These are phyloP conservation scores for Catostylus mosaicus DNA, from an alignment of 30 jellyfish, hydroid and myxozoan species.

Conservation along the genomic window DNA sequence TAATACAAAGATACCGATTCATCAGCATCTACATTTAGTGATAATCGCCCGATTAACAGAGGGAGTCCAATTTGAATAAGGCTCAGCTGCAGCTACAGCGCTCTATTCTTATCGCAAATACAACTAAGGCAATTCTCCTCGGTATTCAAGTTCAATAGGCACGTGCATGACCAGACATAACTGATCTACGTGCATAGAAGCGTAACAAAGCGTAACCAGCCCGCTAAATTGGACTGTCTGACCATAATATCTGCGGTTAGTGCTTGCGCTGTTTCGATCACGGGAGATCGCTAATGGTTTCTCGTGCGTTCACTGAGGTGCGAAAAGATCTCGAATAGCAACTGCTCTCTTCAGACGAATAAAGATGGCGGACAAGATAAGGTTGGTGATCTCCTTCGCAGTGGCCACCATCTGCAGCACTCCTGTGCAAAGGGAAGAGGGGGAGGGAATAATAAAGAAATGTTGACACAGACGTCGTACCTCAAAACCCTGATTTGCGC, in stretches of 20 bases:
- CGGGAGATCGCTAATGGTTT: too few species aligned
- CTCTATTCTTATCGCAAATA: not conserved
- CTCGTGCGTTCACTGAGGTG: too few species aligned
- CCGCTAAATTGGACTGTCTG: not conserved
- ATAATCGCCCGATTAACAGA: conserved; percentile 3
- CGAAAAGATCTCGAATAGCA: too few species aligned
- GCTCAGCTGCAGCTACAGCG: conserved; percentile 5
- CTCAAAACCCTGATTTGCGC: too few species aligned
- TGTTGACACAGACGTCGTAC: too few species aligned
- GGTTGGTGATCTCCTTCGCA: too few species aligned
- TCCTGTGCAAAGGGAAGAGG: too few species aligned
- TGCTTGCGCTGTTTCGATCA: too few species aligned
- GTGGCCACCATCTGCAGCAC: too few species aligned
- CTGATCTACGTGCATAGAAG: not conserved
- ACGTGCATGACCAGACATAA: not conserved
- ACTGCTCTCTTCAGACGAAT: too few species aligned
- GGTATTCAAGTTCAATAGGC: not conserved
- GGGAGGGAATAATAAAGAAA: too few species aligned
- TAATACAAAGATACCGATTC: conserved; percentile 2
- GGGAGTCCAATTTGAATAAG: not conserved
- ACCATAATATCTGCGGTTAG: not conserved
- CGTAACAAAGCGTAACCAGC: not conserved
- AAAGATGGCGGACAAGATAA: too few species aligned
- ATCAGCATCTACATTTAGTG: not conserved
- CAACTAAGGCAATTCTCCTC: not conserved